Evolutionary conservation across 2,113 vertebrate species (phyloP).

Genomic region (Psilopogon haemacephalus): DNA sequence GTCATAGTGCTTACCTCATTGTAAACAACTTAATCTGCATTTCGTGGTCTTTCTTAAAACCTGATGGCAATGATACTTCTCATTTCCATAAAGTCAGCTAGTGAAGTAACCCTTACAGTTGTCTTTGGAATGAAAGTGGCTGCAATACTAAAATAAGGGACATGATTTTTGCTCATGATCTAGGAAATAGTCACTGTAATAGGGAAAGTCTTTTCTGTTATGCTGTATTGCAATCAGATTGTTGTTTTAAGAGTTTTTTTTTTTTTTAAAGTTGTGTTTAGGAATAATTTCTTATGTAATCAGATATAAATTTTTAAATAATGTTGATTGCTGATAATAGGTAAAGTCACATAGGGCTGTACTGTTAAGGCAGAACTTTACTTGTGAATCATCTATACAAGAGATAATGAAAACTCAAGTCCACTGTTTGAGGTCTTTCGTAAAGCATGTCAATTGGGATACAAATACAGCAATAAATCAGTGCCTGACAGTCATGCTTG

Average conservation of each 20-base stretch:
- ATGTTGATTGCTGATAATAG: neutral
- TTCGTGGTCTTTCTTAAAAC: neutral
- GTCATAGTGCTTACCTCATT: neutral
- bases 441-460: neutral
- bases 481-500: neutral
- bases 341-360: neutral
- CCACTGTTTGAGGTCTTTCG: neutral
- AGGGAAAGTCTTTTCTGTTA: neutral
- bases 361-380: neutral
- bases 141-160: neutral
- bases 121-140: neutral
- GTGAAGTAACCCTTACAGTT: neutral
- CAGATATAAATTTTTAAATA: fast-evolving
- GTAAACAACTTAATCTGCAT: neutral
- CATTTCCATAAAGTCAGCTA: neutral
- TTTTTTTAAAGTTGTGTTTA: neutral
- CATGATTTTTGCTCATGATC: neutral
- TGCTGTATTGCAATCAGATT: neutral
- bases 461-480: neutral
- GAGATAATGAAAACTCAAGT: neutral
- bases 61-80: neutral
- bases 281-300: neutral
- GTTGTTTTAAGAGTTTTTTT: neutral
- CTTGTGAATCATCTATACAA: neutral
- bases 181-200: neutral